phyloP scores from a whole-genome alignment of 2,797 vertebrate species.

The Hippopotamyrus pictus region DNA sequence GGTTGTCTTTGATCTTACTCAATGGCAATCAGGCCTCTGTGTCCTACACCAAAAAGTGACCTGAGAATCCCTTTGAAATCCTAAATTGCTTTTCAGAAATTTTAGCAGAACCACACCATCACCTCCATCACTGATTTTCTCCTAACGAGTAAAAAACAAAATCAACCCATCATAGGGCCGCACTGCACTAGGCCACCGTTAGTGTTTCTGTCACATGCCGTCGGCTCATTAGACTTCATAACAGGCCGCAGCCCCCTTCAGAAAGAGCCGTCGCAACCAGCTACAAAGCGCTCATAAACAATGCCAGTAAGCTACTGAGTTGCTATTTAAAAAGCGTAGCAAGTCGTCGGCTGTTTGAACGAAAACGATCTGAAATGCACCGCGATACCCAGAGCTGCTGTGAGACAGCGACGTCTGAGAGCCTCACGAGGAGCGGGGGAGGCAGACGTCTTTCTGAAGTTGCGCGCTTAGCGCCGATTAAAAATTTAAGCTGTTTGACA shows the following conservation, averaged over 20 bases:
- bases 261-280: neutral
- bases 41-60: neutral
- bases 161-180: neutral
- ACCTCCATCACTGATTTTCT: neutral
- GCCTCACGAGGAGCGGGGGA: neutral
- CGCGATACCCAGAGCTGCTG: neutral
- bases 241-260: neutral
- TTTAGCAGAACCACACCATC: neutral
- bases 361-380: neutral
- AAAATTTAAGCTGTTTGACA: constrained; percentile 11
- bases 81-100: neutral
- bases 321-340: neutral
- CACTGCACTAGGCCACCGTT: neutral
- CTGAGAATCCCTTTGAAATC: neutral
- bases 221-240: neutral
- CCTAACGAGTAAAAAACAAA: neutral
- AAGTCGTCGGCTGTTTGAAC: neutral
- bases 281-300: neutral
- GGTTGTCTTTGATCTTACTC: neutral
- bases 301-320: neutral
- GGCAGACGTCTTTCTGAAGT: neutral
- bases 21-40: neutral
- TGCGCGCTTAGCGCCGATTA: neutral
- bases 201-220: neutral
- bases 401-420: neutral